Percentiles rank a stretch among this genome's conserved stretches.
Conservation (phyloP, 35 echinoderm and acorn worm genomes). For the Patiria miniata region DNA sequence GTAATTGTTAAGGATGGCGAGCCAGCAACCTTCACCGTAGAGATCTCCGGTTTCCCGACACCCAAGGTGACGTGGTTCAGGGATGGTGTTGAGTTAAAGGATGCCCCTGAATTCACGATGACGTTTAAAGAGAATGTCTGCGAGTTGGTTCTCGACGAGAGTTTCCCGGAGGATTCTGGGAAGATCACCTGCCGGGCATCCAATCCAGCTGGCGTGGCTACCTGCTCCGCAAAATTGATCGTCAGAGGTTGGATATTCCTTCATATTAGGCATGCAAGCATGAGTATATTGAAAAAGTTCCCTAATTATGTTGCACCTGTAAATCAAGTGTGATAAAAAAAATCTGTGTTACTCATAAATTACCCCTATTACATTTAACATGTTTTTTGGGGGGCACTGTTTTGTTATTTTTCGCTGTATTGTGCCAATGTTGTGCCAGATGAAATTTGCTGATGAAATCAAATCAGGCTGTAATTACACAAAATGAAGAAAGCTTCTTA, state of each 20-base stretch:
- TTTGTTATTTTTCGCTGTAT: too few species aligned
- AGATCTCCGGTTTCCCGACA: constrained; percentile 69
- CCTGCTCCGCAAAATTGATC: constrained; percentile 83
- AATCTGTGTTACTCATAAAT: too few species aligned
- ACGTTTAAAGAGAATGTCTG: constrained; percentile 53
- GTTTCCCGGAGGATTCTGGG: constrained; percentile 90
- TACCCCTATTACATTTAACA: too few species aligned
- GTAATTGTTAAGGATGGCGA: constrained; percentile 78
- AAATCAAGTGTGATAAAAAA: too few species aligned
- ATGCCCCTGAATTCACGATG: constrained; percentile 77
- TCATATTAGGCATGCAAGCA: not conserved
- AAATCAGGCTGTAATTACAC: too few species aligned
- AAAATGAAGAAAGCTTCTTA: too few species aligned
- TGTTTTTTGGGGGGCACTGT: too few species aligned
- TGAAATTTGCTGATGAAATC: too few species aligned
- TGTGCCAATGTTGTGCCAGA: too few species aligned
- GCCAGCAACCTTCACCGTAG: constrained; percentile 60
- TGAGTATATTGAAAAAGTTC: not conserved
- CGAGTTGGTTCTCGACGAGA: constrained; percentile 71
- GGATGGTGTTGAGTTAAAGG: constrained; percentile 72
- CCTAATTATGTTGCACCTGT: not conserved
- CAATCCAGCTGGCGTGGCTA: constrained; percentile 77
- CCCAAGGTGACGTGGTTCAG: constrained; percentile 86
- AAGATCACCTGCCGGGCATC: constrained; percentile 69
- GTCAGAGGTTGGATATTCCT: constrained; percentile 73